Evolutionary conservation across 2,113 vertebrate genomes (phyloP).

Genomic region (Pseudorectes ferrugineus): DNA sequence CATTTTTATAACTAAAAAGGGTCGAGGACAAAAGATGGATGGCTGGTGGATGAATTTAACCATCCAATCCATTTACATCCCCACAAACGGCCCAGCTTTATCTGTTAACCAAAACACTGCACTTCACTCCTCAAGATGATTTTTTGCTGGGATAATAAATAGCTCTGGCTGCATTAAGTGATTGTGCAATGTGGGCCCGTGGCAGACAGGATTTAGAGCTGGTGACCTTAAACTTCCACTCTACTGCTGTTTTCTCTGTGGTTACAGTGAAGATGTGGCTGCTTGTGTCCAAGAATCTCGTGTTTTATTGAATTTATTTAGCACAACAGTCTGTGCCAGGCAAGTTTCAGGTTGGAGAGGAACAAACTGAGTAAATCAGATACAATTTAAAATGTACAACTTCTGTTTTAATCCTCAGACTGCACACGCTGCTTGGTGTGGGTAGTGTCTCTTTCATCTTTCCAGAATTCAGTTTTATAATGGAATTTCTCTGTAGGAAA

Average conservation of each 20-base stretch:
- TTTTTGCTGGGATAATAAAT: slow-evolving; percentile 17
- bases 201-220: not conserved
- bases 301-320: not conserved
- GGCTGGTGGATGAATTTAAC: slow-evolving; percentile 52
- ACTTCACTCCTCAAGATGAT: slow-evolving; percentile 7
- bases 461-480: not conserved
- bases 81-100: not conserved
- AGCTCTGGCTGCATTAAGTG: not conserved
- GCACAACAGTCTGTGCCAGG: not conserved
- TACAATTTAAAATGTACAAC: accelerated
- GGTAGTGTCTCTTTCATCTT: not conserved
- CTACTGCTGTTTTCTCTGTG: not conserved
- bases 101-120: slow-evolving; percentile 10
- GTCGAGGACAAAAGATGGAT: slow-evolving; percentile 59
- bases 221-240: not conserved
- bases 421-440: not conserved
- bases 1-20: slow-evolving; percentile 79
- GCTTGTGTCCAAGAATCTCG: not conserved
- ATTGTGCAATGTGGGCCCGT: not conserved
- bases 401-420: not conserved
- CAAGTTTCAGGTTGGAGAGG: not conserved
- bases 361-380: not conserved
- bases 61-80: slow-evolving; percentile 12
- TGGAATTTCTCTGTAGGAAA: not conserved
- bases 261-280: not conserved